phyloP scores from a whole-genome alignment of 1,140 invertebrate genomes.

The Drosophila seguyi region DNA sequence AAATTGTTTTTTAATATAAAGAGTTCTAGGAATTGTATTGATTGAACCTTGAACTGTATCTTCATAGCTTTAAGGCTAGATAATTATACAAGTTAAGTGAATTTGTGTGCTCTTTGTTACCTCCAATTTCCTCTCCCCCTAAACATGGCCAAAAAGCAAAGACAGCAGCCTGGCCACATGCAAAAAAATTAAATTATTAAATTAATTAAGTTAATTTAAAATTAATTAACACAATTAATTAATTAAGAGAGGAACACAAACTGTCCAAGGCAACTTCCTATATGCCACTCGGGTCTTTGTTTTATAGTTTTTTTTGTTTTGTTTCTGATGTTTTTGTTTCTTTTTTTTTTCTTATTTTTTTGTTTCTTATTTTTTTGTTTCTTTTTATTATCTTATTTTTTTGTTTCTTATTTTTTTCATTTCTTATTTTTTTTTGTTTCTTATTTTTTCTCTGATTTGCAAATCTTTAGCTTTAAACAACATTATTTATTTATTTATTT shows the following conservation, averaged over 20 bases:
- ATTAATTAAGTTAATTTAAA: too few relatives aligned
- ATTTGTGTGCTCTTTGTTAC: neutral
- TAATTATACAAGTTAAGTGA: neutral
- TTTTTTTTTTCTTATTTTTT: slow-evolving; percentile 1
- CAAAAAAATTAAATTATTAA: too few relatives aligned
- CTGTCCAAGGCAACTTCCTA: slow-evolving; percentile 30
- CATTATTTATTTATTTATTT: slow-evolving; percentile 65
- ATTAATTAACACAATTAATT: too few relatives aligned
- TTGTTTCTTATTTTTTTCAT: too few relatives aligned
- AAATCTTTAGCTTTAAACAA: slow-evolving; percentile 43
- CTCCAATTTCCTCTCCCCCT: neutral
- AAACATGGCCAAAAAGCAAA: slow-evolving; percentile 12
- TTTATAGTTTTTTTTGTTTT: neutral
- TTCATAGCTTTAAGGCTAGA: neutral
- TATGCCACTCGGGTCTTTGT: neutral
- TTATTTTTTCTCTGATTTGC: neutral
- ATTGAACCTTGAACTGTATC: too few relatives aligned
- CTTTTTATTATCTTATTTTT: neutral
- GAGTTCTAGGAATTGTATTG: too few relatives aligned
- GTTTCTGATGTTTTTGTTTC: too few relatives aligned
- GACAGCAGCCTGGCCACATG: neutral
- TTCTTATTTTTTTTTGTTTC: slow-evolving; percentile 1
- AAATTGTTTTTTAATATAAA: too few relatives aligned
- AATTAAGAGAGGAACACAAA: neutral
- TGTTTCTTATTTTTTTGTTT: too few relatives aligned